phyloP scores from a whole-genome alignment of 2,113 vertebrate species.

The Nerophis ophidion region DNA sequence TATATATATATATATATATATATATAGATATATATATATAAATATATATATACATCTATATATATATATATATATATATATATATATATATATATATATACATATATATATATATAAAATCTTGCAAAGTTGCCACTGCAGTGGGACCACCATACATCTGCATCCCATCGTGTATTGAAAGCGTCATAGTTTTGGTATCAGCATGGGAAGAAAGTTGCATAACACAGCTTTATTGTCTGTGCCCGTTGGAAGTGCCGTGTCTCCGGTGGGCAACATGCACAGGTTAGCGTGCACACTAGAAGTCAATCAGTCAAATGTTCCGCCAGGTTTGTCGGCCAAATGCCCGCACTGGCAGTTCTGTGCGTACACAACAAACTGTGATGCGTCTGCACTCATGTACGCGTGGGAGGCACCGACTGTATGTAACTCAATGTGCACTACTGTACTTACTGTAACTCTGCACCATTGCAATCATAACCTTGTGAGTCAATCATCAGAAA shows the following conservation, averaged over 20 bases:
- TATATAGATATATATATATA: too few relatives aligned
- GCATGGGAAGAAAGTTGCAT: constrained; percentile 8
- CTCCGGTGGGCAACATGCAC: constrained; percentile 5
- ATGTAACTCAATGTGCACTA: too few relatives aligned
- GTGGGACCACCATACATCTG: neutral
- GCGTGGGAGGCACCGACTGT: too few relatives aligned
- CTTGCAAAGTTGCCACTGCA: neutral
- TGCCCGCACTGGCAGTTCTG: constrained; percentile 41
- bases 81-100: too few relatives aligned
- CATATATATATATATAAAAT: too few relatives aligned
- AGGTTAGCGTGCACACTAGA: constrained; percentile 32
- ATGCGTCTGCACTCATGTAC: neutral
- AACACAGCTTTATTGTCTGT: constrained; percentile 11
- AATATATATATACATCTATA: too few relatives aligned
- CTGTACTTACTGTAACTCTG: too few relatives aligned
- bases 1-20: too few relatives aligned
- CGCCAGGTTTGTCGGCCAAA: constrained; percentile 35
- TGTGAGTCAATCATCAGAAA: too few relatives aligned
- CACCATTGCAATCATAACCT: too few relatives aligned
- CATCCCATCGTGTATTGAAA: neutral
- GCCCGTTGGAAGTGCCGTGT: constrained; percentile 8
- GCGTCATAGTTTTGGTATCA: neutral
- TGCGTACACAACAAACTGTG: constrained; percentile 17
- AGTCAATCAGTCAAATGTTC: constrained; percentile 27
- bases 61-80: too few relatives aligned